These are phyloP conservation scores for Diachasma alloeum DNA, from an alignment of 1,140 invertebrate genomes.

Conservation along the genomic window DNA sequence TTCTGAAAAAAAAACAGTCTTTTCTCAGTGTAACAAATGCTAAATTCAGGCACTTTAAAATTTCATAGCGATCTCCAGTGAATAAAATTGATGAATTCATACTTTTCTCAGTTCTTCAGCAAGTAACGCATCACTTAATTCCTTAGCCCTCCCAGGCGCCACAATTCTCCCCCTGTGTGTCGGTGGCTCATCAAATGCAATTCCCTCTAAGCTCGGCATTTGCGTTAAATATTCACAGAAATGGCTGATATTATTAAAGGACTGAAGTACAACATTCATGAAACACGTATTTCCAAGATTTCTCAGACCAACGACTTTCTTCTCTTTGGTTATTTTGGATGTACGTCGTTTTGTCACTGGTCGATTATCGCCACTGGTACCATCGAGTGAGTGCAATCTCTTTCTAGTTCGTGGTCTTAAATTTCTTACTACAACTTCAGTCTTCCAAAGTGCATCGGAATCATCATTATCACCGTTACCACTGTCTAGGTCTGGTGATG, in stretches of 20 bases:
- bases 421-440: conserved; percentile 68
- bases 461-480: conserved; percentile 45
- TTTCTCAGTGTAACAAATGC: too few relatives aligned
- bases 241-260: conserved; percentile 85
- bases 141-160: conserved; percentile 70
- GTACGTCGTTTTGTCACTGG: conserved; percentile 62
- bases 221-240: conserved; percentile 85
- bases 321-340: conserved; percentile 65
- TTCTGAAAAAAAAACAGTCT: too few relatives aligned
- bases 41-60: too few relatives aligned
- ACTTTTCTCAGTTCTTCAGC: conserved; percentile 80
- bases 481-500: conserved; percentile 43
- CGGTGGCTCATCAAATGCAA: conserved; percentile 60
- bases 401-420: conserved; percentile 70
- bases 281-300: conserved; percentile 91
- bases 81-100: background rate
- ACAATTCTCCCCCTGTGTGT: conserved; percentile 71
- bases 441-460: conserved; percentile 57
- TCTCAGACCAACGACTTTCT: conserved; percentile 78
- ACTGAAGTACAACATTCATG: conserved; percentile 89
- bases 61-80: background rate
- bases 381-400: conserved; percentile 69
- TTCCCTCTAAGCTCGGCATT: conserved; percentile 76
- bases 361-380: conserved; percentile 65
- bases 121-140: conserved; percentile 75